Percentiles rank a stretch among this genome's conserved stretches.
Conservation (phyloP, 2,888 invertebrate species). For the Onchidella celtica region DNA sequence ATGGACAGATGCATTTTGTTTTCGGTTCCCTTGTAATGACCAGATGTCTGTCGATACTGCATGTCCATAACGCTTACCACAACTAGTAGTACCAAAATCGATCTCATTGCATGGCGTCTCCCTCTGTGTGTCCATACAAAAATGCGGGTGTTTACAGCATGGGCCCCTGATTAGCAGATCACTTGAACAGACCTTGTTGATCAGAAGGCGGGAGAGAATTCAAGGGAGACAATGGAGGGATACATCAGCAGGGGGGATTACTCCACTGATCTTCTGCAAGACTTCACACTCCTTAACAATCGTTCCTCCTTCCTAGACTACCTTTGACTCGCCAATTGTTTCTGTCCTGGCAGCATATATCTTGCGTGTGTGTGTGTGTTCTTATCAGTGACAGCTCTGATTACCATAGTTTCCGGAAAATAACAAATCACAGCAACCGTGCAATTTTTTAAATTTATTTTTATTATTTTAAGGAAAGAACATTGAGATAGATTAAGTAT, state of each 20-base stretch:
- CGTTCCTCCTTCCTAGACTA: not conserved
- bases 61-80: too few relatives aligned
- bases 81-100: too few relatives aligned
- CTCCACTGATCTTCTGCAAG: conserved; percentile 7
- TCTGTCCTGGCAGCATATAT: not conserved
- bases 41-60: too few relatives aligned
- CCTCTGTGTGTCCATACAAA: not conserved
- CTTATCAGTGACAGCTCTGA: too few relatives aligned
- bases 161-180: not conserved
- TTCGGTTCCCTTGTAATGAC: too few relatives aligned
- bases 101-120: too few relatives aligned
- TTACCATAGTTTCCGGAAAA: too few relatives aligned
- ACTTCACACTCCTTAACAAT: not conserved
- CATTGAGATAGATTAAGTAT: too few relatives aligned
- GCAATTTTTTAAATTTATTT: not conserved
- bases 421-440: not conserved
- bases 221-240: not conserved
- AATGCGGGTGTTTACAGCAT: not conserved
- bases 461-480: too few relatives aligned
- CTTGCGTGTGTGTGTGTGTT: too few relatives aligned
- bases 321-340: not conserved
- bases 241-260: conserved; percentile 3
- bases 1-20: too few relatives aligned
- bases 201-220: not conserved
- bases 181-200: not conserved